Base-by-base conservation (phyloP, 2,113 vertebrate genomes). In the Gavia stellata region DNA sequence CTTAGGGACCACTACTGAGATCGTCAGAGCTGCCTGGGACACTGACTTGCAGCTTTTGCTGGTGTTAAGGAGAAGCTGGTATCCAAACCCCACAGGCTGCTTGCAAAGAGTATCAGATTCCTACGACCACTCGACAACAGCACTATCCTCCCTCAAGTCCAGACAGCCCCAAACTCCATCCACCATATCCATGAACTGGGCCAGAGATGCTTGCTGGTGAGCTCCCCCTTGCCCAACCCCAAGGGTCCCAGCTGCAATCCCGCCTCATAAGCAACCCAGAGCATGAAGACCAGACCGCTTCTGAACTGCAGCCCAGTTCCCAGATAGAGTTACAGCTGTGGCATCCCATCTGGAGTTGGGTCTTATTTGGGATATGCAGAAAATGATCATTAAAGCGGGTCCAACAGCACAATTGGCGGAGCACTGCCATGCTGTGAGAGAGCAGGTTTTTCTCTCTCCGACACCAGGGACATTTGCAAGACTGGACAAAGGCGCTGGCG, bases 211-310 rank as follows among this genome's bases (percentile, higher is more conserved):
- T 47, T 78, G 81, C 86, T 90, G 65, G 58, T 8, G 1, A 88
- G 86, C 16, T 33, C 49, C 15, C 10, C 55, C 28, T 19, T 18
- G 9, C 73, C 78, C 86, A 84, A 74, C 88, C 83, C 81, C 0
- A 1, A 85, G 31, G 92, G 63, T 94, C 96, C 62, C 67, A 81
- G 74, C 90, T 96, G 94, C 79, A 95, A 40, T 83, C 67, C 70
- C 4, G 4, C 58, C 50, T 49, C 1, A 5, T 74, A 65, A 94
- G 67, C 1, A 11, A 88, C 70, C 86, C 49, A 3, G 17, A 49
- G 36, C 18, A 3, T 3, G 6, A 77, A 91, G 80, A 58, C 36
- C 40, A 28, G 66, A 44, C 74, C 2, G 31, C 58, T 97, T 56
- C 91, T 92, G 91, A 95, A 92, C 1, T 0, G 58, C 68, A 62